A percentile compares a stretch with the other conserved stretches of the same genome.
These are phyloP conservation scores for Gobiocypris rarus DNA, from an alignment of 2,113 vertebrate genomes.

Conservation along the genomic window DNA sequence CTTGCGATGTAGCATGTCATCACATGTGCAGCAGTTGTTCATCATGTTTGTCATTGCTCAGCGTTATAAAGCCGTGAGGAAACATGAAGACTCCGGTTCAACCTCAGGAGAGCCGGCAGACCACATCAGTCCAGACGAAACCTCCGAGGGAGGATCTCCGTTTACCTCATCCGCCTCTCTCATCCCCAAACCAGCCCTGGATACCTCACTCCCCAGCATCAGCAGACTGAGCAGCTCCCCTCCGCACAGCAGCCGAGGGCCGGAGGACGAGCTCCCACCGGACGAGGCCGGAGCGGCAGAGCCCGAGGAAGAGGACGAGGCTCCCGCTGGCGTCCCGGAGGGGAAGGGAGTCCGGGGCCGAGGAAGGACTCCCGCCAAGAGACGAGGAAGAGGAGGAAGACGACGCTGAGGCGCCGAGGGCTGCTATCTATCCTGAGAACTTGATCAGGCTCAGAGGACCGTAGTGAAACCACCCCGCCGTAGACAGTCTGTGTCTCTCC, in stretches of 20 bases:
- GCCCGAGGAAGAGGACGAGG: conserved; percentile 51
- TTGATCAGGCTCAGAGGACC: not conserved
- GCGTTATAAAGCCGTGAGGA: conserved; percentile 64
- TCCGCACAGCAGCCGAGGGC: not conserved
- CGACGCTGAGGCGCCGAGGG: conserved; percentile 29
- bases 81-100: conserved; percentile 54
- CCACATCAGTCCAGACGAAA: conserved; percentile 3
- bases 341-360: conserved; percentile 58
- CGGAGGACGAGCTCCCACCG: not conserved
- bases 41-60: conserved; percentile 45
- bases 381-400: conserved; percentile 67
- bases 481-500: not conserved
- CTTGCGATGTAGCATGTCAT: too few relatives aligned
- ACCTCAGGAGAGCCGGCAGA: conserved; percentile 30
- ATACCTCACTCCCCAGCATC: conserved; percentile 37
- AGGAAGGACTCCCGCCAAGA: conserved; percentile 59
- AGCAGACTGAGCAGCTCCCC: conserved; percentile 7
- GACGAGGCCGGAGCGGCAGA: conserved; percentile 40
- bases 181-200: not conserved
- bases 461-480: conserved; percentile 14
- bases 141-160: too few relatives aligned
- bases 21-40: too few relatives aligned
- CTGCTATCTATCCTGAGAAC: not conserved
- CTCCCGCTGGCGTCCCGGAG: conserved; percentile 24
- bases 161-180: not conserved